Conservation (phyloP, 1,140 invertebrate genomes). For the Planococcus citri region DNA sequence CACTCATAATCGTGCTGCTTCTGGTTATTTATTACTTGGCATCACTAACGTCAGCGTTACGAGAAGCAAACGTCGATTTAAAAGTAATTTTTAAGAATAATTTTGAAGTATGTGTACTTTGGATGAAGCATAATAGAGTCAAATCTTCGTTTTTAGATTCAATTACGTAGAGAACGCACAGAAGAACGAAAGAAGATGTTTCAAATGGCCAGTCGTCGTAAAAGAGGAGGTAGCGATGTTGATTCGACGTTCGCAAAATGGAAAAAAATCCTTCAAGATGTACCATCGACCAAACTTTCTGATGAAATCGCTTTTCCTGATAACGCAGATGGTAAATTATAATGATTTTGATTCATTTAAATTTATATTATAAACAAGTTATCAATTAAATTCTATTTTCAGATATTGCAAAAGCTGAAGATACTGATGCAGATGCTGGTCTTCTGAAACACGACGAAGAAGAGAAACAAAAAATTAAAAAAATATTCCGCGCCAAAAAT, state of each 20-base stretch:
- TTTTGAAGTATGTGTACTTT: constrained; percentile 15
- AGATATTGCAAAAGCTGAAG: background rate
- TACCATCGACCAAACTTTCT: background rate
- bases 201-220: constrained; percentile 59
- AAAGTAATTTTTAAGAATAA: constrained; percentile 41
- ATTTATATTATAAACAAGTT: background rate
- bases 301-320: background rate
- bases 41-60: constrained; percentile 74
- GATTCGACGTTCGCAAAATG: constrained; percentile 50
- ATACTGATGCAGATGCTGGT: background rate
- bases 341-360: background rate
- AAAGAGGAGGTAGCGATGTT: constrained; percentile 39
- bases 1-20: constrained; percentile 75
- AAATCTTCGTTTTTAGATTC: constrained; percentile 42
- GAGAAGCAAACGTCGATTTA: constrained; percentile 87
- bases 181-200: constrained; percentile 89
- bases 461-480: constrained; percentile 10
- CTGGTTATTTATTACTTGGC: constrained; percentile 91
- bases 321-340: background rate
- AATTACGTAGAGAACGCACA: constrained; percentile 72
- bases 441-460: background rate
- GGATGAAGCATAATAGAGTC: background rate
- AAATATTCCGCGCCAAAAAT: background rate
- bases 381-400: background rate
- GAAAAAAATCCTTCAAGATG: constrained; percentile 51